Evolutionary conservation across 2,888 invertebrate genomes (phyloP).

Genomic region (Zaprionus lineosus): DNA sequence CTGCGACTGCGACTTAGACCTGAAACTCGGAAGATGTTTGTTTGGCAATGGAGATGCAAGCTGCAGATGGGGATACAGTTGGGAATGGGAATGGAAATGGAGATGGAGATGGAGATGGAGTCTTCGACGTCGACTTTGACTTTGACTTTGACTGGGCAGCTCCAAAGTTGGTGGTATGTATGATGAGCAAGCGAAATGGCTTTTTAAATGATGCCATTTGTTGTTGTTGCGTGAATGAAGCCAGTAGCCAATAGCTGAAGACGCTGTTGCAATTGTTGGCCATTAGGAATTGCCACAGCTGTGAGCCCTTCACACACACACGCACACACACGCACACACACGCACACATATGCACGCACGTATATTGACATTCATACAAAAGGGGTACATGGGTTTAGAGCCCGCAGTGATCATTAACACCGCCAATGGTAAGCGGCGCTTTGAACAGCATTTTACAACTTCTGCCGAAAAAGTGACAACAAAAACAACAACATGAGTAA

Average conservation of each 20-base stretch:
- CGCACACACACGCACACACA: too few species aligned
- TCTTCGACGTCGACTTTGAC: slow-evolving; percentile 8
- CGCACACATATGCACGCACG: too few species aligned
- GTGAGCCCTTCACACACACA: neutral
- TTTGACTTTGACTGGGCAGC: slow-evolving; percentile 23
- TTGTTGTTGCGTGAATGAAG: slow-evolving; percentile 60
- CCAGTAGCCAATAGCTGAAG: slow-evolving; percentile 56
- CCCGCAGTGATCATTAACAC: slow-evolving; percentile 61
- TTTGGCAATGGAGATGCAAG: neutral
- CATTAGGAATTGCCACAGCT: slow-evolving; percentile 49
- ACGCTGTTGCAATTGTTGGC: slow-evolving; percentile 45
- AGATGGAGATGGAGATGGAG: slow-evolving; percentile 28
- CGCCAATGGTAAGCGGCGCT: slow-evolving; percentile 52
- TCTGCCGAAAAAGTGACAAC: slow-evolving; percentile 52
- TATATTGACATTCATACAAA: too few species aligned
- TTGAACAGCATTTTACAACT: slow-evolving; percentile 61
- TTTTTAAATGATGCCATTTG: slow-evolving; percentile 81
- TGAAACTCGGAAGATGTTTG: neutral
- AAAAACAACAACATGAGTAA: slow-evolving; percentile 9
- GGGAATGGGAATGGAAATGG: too few species aligned
- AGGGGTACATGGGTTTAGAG: slow-evolving; percentile 2
- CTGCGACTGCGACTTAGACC: slow-evolving; percentile 13
- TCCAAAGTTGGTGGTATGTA: slow-evolving; percentile 17
- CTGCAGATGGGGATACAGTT: slow-evolving; percentile 1
- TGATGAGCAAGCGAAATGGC: slow-evolving; percentile 72